Base-by-base conservation (phyloP, 2,888 invertebrate genomes). In the Brachylomia viminalis region DNA sequence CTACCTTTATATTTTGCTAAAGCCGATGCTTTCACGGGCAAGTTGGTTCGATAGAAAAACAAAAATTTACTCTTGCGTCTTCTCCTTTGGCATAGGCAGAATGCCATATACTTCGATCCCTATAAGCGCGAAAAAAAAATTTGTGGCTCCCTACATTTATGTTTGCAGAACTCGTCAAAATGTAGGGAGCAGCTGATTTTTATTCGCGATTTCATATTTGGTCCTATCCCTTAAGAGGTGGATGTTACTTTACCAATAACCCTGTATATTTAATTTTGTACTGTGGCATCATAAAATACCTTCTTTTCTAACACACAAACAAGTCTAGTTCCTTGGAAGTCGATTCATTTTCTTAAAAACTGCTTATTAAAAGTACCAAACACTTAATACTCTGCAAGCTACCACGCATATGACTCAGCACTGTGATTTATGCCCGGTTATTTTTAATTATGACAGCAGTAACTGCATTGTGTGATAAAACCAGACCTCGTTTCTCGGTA, bases 401-500 rank as follows among this genome's bases (percentile, higher is more conserved):
- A 59, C 75, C 61, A 66, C 64, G 61, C 66, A 59, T 33, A 59
- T 86, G 86, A 86, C 75, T 80, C 80, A 87, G 20, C 10, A 30
- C 4, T 56, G 68, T 67, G 83, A 83, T 80, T 79, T 77, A 86
- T 85, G 79, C 30, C 11, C 11, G 49, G 80, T 80, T 86, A 87
- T 86, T 85, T 85, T 77, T 85, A 85, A 83, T 85, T 77, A 79
- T 80, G 86, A 83, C 86, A 85, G 73, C 77, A 77, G 72, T 58
- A 80, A 80, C 80, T 82, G 79, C 76, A 85, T 87, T 85, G 77
- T 83, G 72, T 85, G 85, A 86, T 86, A 87, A 87, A 86, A 75
- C 76, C 59, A 62, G 78, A 73, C 70, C 69, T 64, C 45, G 69
- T 72, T 82, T 80, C 83, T 80, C 49, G 47, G 83, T 85, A 85